These are phyloP conservation scores for Dipus sagitta DNA, from an alignment of 2,797 vertebrate species.

Conservation along the genomic window DNA sequence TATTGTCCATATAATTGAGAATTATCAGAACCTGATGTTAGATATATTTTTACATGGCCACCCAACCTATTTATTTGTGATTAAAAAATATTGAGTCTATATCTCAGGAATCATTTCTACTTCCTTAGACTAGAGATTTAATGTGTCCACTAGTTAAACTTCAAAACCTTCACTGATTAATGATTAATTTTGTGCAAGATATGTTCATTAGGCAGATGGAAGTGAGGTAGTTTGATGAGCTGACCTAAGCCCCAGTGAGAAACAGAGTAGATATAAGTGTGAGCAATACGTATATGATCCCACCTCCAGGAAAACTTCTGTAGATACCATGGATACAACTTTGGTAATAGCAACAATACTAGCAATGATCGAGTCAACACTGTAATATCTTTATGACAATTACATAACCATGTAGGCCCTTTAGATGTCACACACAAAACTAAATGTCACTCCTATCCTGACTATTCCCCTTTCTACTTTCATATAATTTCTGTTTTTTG, in stretches of 20 bases:
- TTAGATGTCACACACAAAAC: neutral
- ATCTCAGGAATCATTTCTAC: neutral
- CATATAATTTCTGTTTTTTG: too few species aligned
- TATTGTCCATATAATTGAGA: neutral
- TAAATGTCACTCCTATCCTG: too few species aligned
- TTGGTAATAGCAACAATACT: neutral
- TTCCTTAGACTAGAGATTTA: neutral
- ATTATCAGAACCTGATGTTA: neutral
- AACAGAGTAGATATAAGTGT: neutral
- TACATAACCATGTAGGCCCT: accelerated
- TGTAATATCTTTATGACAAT: neutral
- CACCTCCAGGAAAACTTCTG: neutral
- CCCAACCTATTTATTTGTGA: conserved; percentile 1
- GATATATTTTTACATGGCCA: conserved; percentile 25
- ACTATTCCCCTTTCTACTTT: too few species aligned
- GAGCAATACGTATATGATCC: neutral
- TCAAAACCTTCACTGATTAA: neutral
- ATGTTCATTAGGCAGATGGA: neutral
- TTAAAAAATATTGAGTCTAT: conserved; percentile 3
- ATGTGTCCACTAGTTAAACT: neutral
- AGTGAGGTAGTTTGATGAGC: neutral
- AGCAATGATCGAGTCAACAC: neutral
- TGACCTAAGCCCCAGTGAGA: conserved; percentile 13
- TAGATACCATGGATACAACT: neutral
- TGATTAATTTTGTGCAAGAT: neutral